Percentiles rank a stretch among this genome's conserved stretches.
These are phyloP conservation scores for Acleris sparsana DNA, from an alignment of 2,888 invertebrate genomes.

Conservation along the genomic window DNA sequence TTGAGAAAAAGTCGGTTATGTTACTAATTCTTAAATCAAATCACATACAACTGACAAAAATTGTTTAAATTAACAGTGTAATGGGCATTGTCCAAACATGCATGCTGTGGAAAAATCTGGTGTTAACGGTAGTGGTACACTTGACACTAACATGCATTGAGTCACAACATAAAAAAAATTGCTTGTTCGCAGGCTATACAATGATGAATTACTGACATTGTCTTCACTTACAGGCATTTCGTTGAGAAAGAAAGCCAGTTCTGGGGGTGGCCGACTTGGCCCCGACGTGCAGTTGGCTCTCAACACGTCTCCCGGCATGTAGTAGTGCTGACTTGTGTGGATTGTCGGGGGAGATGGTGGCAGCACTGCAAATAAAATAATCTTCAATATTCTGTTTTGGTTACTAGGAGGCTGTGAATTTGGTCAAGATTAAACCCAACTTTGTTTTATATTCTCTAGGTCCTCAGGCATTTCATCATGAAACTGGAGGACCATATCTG, in stretches of 20 bases:
- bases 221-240: conserved; percentile 86
- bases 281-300: conserved; percentile 89
- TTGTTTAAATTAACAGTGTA: too few species aligned
- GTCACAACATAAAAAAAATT: neutral
- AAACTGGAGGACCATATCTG: too few species aligned
- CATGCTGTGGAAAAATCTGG: too few species aligned
- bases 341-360: conserved; percentile 86
- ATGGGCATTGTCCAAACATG: too few species aligned
- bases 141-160: neutral
- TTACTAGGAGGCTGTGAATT: too few species aligned
- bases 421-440: too few species aligned
- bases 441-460: too few species aligned
- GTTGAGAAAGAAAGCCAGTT: conserved; percentile 87
- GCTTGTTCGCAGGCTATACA: neutral
- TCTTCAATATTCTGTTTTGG: neutral
- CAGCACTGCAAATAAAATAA: conserved; percentile 54
- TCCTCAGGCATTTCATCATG: too few species aligned
- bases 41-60: too few species aligned
- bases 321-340: conserved; percentile 86
- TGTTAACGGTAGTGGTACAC: neutral
- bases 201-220: conserved; percentile 6
- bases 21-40: too few species aligned
- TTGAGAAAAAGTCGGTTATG: too few species aligned
- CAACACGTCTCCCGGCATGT: conserved; percentile 87
- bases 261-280: conserved; percentile 87